Evolutionary conservation across 2,797 vertebrate species (phyloP).

Genomic region (Myotis findleyi): DNA sequence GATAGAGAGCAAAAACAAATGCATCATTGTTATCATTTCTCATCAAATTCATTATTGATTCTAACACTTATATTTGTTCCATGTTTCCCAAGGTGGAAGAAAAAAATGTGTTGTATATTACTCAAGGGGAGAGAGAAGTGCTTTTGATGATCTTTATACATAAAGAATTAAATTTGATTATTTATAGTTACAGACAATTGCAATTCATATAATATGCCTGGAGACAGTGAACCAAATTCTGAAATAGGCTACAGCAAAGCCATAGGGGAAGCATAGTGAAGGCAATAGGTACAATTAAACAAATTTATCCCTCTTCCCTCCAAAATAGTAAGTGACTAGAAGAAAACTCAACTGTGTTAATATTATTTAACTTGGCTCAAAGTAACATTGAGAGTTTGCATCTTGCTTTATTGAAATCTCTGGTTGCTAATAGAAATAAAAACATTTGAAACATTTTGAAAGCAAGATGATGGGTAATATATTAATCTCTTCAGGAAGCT

Average conservation of each 20-base stretch:
- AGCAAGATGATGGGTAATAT: neutral
- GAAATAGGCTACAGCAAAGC: neutral
- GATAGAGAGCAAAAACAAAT: constrained; percentile 76
- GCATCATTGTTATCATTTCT: constrained; percentile 79
- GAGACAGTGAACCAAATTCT: constrained; percentile 16
- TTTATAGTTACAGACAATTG: constrained; percentile 53
- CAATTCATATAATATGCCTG: constrained; percentile 33
- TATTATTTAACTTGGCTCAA: neutral
- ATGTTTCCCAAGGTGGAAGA: constrained; percentile 62
- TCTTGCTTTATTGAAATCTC: neutral
- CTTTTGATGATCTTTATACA: constrained; percentile 64
- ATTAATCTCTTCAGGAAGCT: neutral
- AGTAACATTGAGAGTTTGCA: neutral
- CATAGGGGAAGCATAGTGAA: neutral
- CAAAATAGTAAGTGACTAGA: neutral
- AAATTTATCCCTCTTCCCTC: neutral
- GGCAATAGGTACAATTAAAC: neutral
- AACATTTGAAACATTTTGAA: constrained; percentile 28
- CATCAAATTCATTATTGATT: constrained; percentile 80
- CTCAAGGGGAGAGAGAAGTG: constrained; percentile 55
- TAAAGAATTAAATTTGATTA: constrained; percentile 69
- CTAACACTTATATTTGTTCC: constrained; percentile 69
- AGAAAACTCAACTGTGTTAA: neutral
- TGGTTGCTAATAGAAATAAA: neutral
- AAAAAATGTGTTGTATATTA: constrained; percentile 62